Evolutionary conservation across 2,888 invertebrate species (phyloP).

Genomic region (Lepidochitona cinerea): DNA sequence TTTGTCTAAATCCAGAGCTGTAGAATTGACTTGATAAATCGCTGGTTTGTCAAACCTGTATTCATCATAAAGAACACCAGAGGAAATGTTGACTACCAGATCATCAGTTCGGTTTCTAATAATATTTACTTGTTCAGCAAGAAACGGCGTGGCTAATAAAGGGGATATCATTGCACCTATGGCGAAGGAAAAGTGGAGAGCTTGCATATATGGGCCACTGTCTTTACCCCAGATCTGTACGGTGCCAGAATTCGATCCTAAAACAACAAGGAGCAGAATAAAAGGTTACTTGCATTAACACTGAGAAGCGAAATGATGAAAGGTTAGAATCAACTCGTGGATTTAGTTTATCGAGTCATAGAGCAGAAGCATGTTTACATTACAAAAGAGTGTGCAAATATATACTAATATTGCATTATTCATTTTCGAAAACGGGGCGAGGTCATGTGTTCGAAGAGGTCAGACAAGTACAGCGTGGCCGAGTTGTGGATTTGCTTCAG

Average conservation of each 20-base stretch:
- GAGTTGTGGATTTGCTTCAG: no score
- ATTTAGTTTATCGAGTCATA: no score
- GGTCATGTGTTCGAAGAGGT: no score
- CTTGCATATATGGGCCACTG: slow-evolving; percentile 72
- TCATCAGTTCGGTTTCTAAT: background rate
- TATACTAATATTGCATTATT: no score
- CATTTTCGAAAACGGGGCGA: no score
- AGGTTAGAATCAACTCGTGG: no score
- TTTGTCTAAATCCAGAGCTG: background rate
- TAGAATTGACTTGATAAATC: background rate
- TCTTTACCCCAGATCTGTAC: slow-evolving; percentile 64
- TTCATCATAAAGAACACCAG: background rate
- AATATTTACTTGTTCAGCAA: slow-evolving; percentile 31
- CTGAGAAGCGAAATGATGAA: no score
- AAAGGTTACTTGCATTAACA: no score
- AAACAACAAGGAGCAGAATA: no score
- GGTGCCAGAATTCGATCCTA: background rate
- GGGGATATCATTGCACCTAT: slow-evolving; percentile 73
- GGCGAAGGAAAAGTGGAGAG: slow-evolving; percentile 72
- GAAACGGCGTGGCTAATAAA: slow-evolving; percentile 70
- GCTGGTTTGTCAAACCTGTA: background rate
- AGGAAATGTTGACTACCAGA: background rate
- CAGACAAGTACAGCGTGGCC: no score
- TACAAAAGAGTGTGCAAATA: no score
- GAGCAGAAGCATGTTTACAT: no score